Evolutionary conservation across 2,888 invertebrate species (phyloP).

Genomic region (Eristalis pertinax): DNA sequence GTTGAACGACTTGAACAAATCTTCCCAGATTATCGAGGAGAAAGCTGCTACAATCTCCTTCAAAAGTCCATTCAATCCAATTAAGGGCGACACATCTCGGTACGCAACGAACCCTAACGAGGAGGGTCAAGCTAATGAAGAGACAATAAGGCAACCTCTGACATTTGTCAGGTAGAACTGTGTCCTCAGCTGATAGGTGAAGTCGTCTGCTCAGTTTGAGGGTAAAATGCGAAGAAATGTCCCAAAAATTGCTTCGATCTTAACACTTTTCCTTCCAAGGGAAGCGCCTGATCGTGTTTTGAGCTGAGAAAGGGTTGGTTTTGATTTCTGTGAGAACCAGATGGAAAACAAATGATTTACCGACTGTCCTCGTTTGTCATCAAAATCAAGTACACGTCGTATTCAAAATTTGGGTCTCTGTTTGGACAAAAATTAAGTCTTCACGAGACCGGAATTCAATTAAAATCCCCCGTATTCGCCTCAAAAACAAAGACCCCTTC

Average conservation of each 20-base stretch:
- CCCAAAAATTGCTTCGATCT: not conserved
- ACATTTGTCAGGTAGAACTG: not conserved
- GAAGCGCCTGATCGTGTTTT: not conserved
- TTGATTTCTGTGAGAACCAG: not conserved
- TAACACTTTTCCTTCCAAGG: not conserved
- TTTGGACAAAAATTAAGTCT: no score
- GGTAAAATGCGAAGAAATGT: not conserved
- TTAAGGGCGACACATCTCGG: not conserved
- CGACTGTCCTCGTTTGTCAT: no score
- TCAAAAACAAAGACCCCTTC: no score
- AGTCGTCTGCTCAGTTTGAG: not conserved
- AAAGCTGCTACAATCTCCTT: no score
- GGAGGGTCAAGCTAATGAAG: constrained; percentile 46
- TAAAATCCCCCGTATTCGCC: no score
- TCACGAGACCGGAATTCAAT: no score
- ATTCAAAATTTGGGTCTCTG: no score
- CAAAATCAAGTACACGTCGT: no score
- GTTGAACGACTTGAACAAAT: no score
- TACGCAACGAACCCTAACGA: constrained; percentile 37
- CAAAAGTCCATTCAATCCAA: not conserved
- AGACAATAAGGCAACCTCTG: constrained; percentile 53
- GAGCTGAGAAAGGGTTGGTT: not conserved
- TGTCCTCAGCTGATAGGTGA: no score
- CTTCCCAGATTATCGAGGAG: no score
- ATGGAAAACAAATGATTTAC: not conserved